These are phyloP conservation scores for Pagrus major DNA, from an alignment of 2,113 vertebrate species.

Conservation along the genomic window DNA sequence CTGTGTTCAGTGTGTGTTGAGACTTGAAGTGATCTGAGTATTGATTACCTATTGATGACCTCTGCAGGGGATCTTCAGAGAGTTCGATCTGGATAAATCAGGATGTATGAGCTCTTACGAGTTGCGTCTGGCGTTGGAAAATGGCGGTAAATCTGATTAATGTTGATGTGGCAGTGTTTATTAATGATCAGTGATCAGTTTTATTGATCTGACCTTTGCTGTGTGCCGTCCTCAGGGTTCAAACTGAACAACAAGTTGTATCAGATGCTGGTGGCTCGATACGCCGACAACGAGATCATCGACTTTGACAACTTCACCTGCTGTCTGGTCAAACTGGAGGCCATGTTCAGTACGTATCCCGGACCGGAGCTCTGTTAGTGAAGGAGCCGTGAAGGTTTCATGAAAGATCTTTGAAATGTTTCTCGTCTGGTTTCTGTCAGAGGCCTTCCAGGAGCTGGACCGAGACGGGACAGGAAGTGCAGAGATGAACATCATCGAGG, in stretches of 20 bases:
- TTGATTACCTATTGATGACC: neutral
- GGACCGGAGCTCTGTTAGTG: no score
- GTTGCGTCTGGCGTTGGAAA: constrained; percentile 92
- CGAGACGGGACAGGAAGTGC: constrained; percentile 79
- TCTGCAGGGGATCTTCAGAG: constrained; percentile 88
- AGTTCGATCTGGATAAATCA: constrained; percentile 90
- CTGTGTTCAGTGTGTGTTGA: no score
- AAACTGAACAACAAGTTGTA: constrained; percentile 85
- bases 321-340: constrained; percentile 89
- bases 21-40: neutral
- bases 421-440: constrained; percentile 67
- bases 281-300: constrained; percentile 80
- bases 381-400: no score
- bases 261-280: constrained; percentile 84
- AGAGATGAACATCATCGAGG: constrained; percentile 86
- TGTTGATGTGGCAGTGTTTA: accelerated
- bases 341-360: constrained; percentile 85
- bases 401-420: neutral
- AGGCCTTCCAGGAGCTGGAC: constrained; percentile 86
- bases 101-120: constrained; percentile 94
- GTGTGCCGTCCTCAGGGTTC: constrained; percentile 82
- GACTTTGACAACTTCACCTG: constrained; percentile 90
- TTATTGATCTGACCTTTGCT: neutral
- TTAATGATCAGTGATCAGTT: neutral
- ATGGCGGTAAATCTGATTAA: constrained; percentile 80